Base-by-base conservation (phyloP, 2,113 vertebrate species). In the Indicator indicator region DNA sequence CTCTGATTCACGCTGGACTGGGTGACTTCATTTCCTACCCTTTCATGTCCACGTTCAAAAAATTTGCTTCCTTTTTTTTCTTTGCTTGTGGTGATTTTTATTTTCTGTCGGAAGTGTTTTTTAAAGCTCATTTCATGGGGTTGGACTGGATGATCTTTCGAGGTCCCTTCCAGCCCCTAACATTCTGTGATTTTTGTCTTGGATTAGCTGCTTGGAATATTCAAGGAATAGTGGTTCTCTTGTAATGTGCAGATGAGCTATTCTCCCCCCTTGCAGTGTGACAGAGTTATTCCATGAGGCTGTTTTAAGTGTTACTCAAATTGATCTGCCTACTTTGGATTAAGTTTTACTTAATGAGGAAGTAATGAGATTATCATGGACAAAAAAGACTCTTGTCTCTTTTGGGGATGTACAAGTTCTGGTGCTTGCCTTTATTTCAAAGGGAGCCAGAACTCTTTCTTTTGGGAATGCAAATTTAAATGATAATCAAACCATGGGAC, bases 301-400 rank as follows among this genome's bases (percentile, higher is more conserved):
- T 88, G 85, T 93, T 95, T 82, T 86, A 94, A 94, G 77, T 90
- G 83, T 79, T 92, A 27, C 72, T 92, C 85, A 80, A 79, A 93
- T 78, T 95, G 80, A 94, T 95, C 94, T 82, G 64, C 72, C 86
- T 95, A 77, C 70, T 93, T 94, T 56, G 89, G 79, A 93, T 93
- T 95, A 92, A 93, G 87, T 94, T 94, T 82, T 90, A 90, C 65
- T 97, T 90, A 89, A 90, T 83, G 62, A 85, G 74, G 63, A 63
- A 87, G 42, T 90, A 91, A 96, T 76, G 79, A 84, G 81, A 93
- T 95, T 93, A 88, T 52, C 59, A 38, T 30, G 83, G 58, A 67
- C 71, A 86, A 90, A 95, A 96, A 92, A 95, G 71, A 76, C 32
- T 85, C 42, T 4, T 33, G 69, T 77, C 68, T 75, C 48, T 89